phyloP scores from a whole-genome alignment of 1,140 invertebrate genomes.

The Acromyrmex echinatior region DNA sequence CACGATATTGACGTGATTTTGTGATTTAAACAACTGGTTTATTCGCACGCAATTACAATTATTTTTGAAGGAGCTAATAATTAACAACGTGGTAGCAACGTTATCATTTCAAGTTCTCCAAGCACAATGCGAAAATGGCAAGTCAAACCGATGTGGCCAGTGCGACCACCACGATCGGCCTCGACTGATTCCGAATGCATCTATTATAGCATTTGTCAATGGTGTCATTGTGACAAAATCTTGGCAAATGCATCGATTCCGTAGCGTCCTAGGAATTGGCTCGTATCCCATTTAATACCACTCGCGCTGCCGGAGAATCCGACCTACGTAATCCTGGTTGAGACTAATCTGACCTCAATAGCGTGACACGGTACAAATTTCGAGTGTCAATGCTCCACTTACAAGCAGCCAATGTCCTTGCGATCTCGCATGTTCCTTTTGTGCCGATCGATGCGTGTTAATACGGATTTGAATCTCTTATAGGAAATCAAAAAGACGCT shows the following conservation, averaged over 20 bases:
- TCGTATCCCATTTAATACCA: constrained; percentile 73
- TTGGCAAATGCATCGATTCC: constrained; percentile 13
- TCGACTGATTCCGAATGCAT: constrained; percentile 36
- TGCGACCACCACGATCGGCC: constrained; percentile 11
- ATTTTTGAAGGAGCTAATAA: not conserved
- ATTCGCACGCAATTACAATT: constrained; percentile 6
- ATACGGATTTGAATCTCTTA: constrained; percentile 46
- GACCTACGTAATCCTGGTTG: constrained; percentile 76
- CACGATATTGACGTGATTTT: not conserved
- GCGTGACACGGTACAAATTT: constrained; percentile 75
- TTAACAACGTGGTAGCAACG: not conserved
- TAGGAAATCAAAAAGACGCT: not conserved
- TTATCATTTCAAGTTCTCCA: not conserved
- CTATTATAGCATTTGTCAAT: constrained; percentile 39
- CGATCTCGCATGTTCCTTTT: constrained; percentile 27
- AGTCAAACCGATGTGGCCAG: not conserved
- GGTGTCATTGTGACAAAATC: constrained; percentile 50
- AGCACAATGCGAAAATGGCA: not conserved
- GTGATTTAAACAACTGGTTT: constrained; percentile 3
- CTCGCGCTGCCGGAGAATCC: constrained; percentile 42
- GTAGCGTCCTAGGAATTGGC: constrained; percentile 69
- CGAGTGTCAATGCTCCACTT: constrained; percentile 78
- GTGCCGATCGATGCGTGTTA: constrained; percentile 39
- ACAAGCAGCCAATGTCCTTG: constrained; percentile 42
- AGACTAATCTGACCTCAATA: constrained; percentile 84